Conservation (phyloP, 2,797 vertebrate species). For the Sciurus carolinensis region DNA sequence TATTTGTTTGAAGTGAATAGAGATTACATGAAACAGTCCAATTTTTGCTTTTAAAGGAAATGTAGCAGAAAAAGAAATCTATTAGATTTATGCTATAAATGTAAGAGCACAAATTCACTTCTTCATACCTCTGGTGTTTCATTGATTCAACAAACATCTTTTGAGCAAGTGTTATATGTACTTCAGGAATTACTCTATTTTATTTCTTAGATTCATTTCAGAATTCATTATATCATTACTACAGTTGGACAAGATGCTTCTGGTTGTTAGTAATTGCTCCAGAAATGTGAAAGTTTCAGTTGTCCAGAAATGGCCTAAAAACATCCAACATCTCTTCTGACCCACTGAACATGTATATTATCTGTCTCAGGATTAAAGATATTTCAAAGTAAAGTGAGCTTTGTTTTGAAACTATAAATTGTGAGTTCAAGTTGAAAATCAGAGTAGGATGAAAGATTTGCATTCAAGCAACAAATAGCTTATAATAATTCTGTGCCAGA, state of each 20-base stretch:
- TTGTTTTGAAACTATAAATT: constrained; percentile 28
- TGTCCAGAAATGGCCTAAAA: neutral
- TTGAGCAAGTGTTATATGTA: neutral
- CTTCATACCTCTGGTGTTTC: neutral
- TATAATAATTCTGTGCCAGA: neutral
- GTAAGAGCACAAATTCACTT: neutral
- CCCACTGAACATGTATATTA: neutral
- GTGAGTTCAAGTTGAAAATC: constrained; percentile 5
- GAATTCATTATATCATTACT: neutral
- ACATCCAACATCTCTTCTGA: neutral
- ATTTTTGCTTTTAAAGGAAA: constrained; percentile 47
- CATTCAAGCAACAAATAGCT: neutral
- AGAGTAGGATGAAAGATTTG: neutral
- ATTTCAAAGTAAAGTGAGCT: constrained; percentile 4
- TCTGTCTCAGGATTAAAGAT: neutral
- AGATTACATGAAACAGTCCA: neutral
- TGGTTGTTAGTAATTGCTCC: neutral
- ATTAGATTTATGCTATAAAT: neutral
- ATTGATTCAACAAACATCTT: constrained; percentile 15
- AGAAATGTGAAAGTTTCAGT: neutral
- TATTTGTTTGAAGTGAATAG: constrained; percentile 11
- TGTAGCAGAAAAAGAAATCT: neutral
- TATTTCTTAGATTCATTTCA: constrained; percentile 43
- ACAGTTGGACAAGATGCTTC: neutral
- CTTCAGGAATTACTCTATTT: neutral